Base-by-base conservation (phyloP, 2,113 vertebrate genomes). In the Percopsis transmontana region DNA sequence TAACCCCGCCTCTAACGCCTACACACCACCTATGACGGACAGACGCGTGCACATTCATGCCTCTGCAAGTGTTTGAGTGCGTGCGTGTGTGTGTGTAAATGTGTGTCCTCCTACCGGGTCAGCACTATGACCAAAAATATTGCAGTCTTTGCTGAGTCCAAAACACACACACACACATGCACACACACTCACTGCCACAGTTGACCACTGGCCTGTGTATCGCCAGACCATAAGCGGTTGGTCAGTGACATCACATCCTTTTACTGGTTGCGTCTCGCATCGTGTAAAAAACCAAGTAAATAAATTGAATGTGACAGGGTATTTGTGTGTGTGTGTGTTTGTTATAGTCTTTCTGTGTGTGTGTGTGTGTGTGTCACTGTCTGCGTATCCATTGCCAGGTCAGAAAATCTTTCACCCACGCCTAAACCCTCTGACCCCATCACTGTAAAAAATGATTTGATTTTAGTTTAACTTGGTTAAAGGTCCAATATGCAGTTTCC, bases 231-330 rank as follows among this genome's bases (percentile, higher is more conserved):
- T 23, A 47, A 80, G 77, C 40, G 40, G 68, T 66, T 56, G 76
- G 76, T 66, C 60, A 81, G 76, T 87, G 87, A 90, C 85, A 84
- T 82, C 82, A 88, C 77, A 85, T 87, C 82, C 84, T 81, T 82
- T 85, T 87, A 85, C 87, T 88, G 88, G 84, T 88, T 87, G 83
- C 83, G 45, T 86, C 76, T 84, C 27, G 66, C 53, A 42, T 45
- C 67, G 71, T 55, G 57, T 76, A 83, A 87, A 77, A 88, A 84
- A 84, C 77, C 84, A 72, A 76, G 82, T 55, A 80, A 79, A 88
- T 80, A 74, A 85, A 89, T 87, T 75, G 79, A 80, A 83, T 65
- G 65, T 82, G 85, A 82, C 82, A 18, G 47, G 38, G 59, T 71
- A 45, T 79, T 58, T 62, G 47, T 70, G 74, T 61, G 74, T 15